These are phyloP conservation scores for Ricordea florida DNA, from an alignment of 92 coral and sea anemone genomes.

Conservation along the genomic window DNA sequence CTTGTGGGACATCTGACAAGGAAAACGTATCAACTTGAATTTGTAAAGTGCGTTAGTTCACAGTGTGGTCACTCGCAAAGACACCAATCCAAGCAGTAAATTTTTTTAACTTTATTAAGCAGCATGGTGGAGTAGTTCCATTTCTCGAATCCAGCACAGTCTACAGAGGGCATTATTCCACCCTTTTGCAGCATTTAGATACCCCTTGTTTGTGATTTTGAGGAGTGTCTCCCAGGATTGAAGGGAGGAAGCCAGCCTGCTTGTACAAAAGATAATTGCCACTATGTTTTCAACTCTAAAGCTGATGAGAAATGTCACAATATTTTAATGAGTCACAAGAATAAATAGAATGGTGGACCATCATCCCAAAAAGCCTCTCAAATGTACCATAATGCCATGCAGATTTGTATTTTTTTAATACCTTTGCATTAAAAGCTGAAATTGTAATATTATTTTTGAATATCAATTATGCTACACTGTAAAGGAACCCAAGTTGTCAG, in stretches of 20 bases:
- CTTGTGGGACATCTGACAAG: neutral
- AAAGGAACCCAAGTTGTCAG: no score
- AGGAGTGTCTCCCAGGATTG: conserved; percentile 8
- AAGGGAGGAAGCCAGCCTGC: neutral
- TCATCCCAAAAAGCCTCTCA: no score
- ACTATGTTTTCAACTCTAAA: no score
- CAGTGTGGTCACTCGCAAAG: neutral
- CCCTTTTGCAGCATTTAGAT: neutral
- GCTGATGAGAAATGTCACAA: no score
- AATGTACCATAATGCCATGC: no score
- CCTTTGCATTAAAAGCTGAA: no score
- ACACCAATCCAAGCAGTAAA: neutral
- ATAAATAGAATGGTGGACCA: no score
- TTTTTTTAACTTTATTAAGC: neutral
- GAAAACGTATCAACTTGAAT: neutral
- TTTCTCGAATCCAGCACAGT: neutral
- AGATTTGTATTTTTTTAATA: no score
- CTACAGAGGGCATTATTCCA: neutral
- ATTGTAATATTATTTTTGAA: no score
- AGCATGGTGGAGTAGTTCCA: neutral
- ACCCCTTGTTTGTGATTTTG: neutral
- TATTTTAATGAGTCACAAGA: no score
- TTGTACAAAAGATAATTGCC: neutral
- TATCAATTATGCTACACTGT: no score
- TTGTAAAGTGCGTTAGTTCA: conserved; percentile 1